Percentiles rank a stretch among this genome's conserved stretches.
These are phyloP conservation scores for Trissolcus brochymenae DNA, from an alignment of 2,888 invertebrate species.

Conservation along the genomic window DNA sequence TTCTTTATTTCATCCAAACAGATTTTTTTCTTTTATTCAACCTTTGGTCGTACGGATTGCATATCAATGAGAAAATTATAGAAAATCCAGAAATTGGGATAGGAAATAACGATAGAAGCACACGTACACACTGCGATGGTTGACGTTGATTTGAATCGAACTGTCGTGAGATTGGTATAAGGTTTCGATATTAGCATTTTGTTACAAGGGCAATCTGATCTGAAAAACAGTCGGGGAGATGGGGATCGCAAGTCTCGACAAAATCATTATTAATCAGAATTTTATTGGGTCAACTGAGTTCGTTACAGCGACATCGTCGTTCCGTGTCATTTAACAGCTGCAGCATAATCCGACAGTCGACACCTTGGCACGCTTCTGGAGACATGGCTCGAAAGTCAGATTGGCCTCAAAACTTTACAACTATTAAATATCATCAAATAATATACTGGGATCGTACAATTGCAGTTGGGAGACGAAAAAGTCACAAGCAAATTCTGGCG, in stretches of 20 bases:
- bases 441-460: constrained; percentile 63
- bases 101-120: no score
- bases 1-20: background rate
- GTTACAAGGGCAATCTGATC: constrained; percentile 37
- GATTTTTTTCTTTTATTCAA: background rate
- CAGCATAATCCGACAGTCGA: constrained; percentile 47
- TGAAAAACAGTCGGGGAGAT: constrained; percentile 31
- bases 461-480: constrained; percentile 61
- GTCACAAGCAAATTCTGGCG: constrained; percentile 52
- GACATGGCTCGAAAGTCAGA: constrained; percentile 57
- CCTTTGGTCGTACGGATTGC: no score
- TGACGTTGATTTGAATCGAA: background rate
- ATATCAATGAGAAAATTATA: no score
- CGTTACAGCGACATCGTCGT: constrained; percentile 40
- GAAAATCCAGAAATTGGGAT: no score
- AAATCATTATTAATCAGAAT: constrained; percentile 46
- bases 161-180: constrained; percentile 8
- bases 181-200: constrained; percentile 24
- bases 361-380: constrained; percentile 56
- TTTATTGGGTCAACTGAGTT: constrained; percentile 53
- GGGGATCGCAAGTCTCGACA: constrained; percentile 13
- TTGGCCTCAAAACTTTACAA: constrained; percentile 67
- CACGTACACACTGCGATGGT: no score
- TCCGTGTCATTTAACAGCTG: constrained; percentile 43
- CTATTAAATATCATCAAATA: constrained; percentile 75